Base-by-base conservation (phyloP, 2,113 vertebrate genomes). In the Crotophaga sulcirostris region DNA sequence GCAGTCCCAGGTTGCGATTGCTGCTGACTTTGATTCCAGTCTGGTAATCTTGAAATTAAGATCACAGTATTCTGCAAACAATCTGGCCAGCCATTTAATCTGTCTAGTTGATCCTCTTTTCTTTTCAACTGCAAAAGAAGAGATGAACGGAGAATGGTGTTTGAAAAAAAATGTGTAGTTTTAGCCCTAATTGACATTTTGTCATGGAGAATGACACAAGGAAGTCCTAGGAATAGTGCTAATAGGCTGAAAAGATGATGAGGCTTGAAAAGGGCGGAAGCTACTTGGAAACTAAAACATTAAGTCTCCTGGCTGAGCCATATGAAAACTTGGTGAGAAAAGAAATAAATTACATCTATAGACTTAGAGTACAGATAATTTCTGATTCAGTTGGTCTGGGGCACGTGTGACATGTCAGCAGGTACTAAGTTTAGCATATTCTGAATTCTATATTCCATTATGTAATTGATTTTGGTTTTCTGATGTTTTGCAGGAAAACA, bases 401-500 rank as follows among this genome's bases (percentile, higher is more conserved):
- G 54, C 80, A 72, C 0, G 1, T 81, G 54, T 3, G 16, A 45
- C 34, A n/a, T 58, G 29, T 72, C 69, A 94, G 68, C 66, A 84
- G 68, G 60, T 83, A 28, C 52, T 69, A 79, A 66, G 31, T 84
- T 89, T 60, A 73, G 66, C 60, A 28, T 75, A 52, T 33, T 90
- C 74, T 66, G 82, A 89, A 76, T 84, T 54, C 60, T 64, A 49
- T 73, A 42, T 84, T 75, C 47, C 42, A 10, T 82, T 70, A 72
- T 58, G 24, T 73, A 94, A 95, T 33, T 89, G 36, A 75, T 28
- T 94, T 76, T 93, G 62, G 59, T 93, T 94, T 94, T 96, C 70
- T 94, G 63, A 74, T 96, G 60, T 96, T 94, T 96, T 96, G 34
- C 97, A 97, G 96, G 94, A 95, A 90, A 95, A 73, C 85, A 85